Conservation (phyloP, 53 echinoderm and acorn worm species). For the Hippasteria phrygiana region DNA sequence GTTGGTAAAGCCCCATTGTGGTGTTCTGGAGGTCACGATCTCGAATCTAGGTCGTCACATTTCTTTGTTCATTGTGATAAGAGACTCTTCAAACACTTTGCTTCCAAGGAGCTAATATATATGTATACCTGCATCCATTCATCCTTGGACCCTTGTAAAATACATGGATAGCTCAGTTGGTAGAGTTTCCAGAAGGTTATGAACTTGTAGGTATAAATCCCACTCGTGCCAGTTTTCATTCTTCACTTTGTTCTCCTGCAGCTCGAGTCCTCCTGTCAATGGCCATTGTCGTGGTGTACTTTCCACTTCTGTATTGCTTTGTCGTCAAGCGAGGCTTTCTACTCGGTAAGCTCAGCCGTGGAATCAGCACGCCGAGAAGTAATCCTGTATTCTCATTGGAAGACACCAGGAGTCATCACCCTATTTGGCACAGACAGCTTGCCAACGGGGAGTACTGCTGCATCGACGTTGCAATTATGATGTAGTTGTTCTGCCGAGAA, state of each 20-base stretch:
- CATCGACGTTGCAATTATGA: neutral
- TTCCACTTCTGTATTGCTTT: slow-evolving; percentile 5
- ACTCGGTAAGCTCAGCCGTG: neutral
- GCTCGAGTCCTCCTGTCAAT: slow-evolving; percentile 3
- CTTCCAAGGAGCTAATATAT: too few species aligned
- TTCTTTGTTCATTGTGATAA: too few species aligned
- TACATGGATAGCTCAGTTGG: too few species aligned
- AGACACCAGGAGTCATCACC: neutral
- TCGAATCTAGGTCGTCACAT: too few species aligned
- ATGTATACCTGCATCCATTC: too few species aligned
- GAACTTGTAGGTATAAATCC: too few species aligned
- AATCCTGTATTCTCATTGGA: neutral
- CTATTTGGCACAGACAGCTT: neutral
- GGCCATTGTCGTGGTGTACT: neutral
- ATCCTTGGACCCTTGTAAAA: too few species aligned
- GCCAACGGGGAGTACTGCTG: neutral
- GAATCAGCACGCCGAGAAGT: neutral
- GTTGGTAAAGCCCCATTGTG: too few species aligned
- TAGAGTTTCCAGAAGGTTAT: too few species aligned
- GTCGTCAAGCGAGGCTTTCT: neutral
- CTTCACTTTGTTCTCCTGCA: neutral
- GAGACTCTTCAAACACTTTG: too few species aligned
- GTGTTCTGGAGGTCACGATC: too few species aligned
- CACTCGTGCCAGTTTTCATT: neutral
- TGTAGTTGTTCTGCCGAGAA: neutral